phyloP scores from a whole-genome alignment of 2,113 vertebrate species.

The Ploceus nigricollis region DNA sequence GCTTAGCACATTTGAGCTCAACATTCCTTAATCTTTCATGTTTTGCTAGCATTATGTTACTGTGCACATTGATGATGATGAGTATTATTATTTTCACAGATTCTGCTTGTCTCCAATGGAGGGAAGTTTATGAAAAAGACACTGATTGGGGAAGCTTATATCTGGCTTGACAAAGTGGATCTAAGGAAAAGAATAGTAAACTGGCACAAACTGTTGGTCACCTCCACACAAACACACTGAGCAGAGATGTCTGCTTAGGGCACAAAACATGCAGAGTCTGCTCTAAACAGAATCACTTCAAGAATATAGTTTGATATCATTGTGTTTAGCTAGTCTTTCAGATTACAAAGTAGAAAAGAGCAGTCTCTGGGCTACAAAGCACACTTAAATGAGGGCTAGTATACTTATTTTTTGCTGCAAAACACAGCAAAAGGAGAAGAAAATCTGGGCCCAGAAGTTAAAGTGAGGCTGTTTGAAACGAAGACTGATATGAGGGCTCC shows the following conservation, averaged over 20 bases:
- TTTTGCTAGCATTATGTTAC: neutral
- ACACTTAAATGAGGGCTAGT: slow-evolving; percentile 59
- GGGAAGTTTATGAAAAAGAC: slow-evolving; percentile 99
- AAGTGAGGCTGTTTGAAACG: neutral
- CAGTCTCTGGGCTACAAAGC: slow-evolving; percentile 29
- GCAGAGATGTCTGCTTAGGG: slow-evolving; percentile 40
- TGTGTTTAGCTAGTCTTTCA: slow-evolving; percentile 67
- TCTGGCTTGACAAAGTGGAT: slow-evolving; percentile 99
- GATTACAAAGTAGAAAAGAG: slow-evolving; percentile 42
- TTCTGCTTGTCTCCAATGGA: slow-evolving; percentile 95
- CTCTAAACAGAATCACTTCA: slow-evolving; percentile 39
- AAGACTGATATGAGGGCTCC: neutral
- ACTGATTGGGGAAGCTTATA: slow-evolving; percentile 95
- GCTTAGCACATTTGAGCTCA: neutral
- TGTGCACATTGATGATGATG: neutral
- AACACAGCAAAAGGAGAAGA: slow-evolving; percentile 35
- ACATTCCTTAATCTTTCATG: neutral
- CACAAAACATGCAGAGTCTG: slow-evolving; percentile 51
- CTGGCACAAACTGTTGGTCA: slow-evolving; percentile 97
- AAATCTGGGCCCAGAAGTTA: slow-evolving; percentile 41
- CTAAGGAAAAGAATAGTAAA: slow-evolving; percentile 97
- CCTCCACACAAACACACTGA: slow-evolving; percentile 86
- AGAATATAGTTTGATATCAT: slow-evolving; percentile 48
- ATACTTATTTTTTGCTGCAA: slow-evolving; percentile 45
- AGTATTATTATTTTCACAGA: slow-evolving; percentile 72